Percentiles rank a stretch among this genome's conserved stretches.
Evolutionary conservation across 2,797 vertebrate species (phyloP).

Genomic region (Myotis pilosus): DNA sequence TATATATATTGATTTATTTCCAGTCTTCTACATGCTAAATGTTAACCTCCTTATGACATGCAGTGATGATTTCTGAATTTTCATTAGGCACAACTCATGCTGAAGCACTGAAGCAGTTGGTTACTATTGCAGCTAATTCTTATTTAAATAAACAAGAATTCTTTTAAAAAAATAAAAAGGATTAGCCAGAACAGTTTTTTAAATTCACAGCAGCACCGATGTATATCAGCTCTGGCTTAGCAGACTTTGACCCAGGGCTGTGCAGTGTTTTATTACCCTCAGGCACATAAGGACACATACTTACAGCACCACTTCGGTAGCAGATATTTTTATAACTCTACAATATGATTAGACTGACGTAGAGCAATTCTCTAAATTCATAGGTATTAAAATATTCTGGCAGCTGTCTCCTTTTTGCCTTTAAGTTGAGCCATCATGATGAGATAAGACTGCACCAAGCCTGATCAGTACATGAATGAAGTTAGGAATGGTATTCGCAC

Average conservation of each 20-base stretch:
- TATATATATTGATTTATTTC: background rate
- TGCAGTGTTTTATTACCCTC: conserved; percentile 69
- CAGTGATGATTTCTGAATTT: conserved; percentile 56
- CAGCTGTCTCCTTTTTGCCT: conserved; percentile 75
- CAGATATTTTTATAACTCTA: conserved; percentile 75
- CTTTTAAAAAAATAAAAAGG: background rate
- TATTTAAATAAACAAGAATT: conserved; percentile 53
- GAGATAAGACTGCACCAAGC: conserved; percentile 61
- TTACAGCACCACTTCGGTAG: conserved; percentile 64
- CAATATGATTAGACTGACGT: conserved; percentile 73
- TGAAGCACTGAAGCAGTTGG: conserved; percentile 43
- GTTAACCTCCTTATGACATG: conserved; percentile 16
- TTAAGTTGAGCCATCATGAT: conserved; percentile 72
- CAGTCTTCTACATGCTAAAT: conserved; percentile 20
- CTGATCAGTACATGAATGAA: conserved; percentile 6
- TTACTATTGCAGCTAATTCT: conserved; percentile 36
- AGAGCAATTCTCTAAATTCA: conserved; percentile 76
- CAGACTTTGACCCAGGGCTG: conserved; percentile 63
- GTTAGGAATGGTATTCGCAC: conserved; percentile 3
- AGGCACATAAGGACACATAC: conserved; percentile 58
- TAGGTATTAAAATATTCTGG: conserved; percentile 76
- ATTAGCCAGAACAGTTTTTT: conserved; percentile 58
- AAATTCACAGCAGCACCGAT: conserved; percentile 45
- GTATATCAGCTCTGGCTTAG: conserved; percentile 54
- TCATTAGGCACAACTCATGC: conserved; percentile 28